Percentiles rank a stretch among this genome's conserved stretches.
Conservation (phyloP, 1,140 invertebrate genomes). For the Euwallacea fornicatus region DNA sequence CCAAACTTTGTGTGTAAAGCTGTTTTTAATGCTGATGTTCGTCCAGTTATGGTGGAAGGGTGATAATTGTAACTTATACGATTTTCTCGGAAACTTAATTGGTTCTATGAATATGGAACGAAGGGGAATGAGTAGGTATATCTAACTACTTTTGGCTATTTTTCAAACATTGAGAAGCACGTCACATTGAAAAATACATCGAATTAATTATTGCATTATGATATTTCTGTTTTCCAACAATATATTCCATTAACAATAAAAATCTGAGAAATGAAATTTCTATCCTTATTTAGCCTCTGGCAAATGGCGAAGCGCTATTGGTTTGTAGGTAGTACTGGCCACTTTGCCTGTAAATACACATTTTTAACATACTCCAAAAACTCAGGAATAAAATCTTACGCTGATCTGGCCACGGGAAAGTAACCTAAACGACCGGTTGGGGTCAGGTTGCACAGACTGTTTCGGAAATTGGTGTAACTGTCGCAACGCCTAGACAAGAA, state of each 20-base stretch:
- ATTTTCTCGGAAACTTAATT: too few species aligned
- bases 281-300: slow-evolving; percentile 48
- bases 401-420: slow-evolving; percentile 54
- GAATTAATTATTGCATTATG: too few species aligned
- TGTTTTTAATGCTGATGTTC: neutral
- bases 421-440: slow-evolving; percentile 60
- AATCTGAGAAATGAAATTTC: too few species aligned
- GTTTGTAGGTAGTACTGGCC: slow-evolving; percentile 23
- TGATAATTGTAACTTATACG: too few species aligned
- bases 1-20: neutral
- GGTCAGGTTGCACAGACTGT: slow-evolving; percentile 55
- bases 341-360: slow-evolving; percentile 26
- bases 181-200: too few species aligned
- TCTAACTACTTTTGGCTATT: too few species aligned
- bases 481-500: slow-evolving; percentile 59
- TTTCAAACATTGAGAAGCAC: too few species aligned
- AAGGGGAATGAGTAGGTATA: too few species aligned
- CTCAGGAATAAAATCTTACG: slow-evolving; percentile 9
- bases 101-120: too few species aligned
- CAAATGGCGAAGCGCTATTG: slow-evolving; percentile 26
- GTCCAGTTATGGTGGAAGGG: neutral
- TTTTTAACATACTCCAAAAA: neutral
- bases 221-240: too few species aligned
- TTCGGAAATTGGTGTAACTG: slow-evolving; percentile 59
- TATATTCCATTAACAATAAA: too few species aligned